Percentiles rank a stretch among this genome's conserved stretches.
Conservation (phyloP, 2,797 vertebrate species). For the Silurus aristotelis region DNA sequence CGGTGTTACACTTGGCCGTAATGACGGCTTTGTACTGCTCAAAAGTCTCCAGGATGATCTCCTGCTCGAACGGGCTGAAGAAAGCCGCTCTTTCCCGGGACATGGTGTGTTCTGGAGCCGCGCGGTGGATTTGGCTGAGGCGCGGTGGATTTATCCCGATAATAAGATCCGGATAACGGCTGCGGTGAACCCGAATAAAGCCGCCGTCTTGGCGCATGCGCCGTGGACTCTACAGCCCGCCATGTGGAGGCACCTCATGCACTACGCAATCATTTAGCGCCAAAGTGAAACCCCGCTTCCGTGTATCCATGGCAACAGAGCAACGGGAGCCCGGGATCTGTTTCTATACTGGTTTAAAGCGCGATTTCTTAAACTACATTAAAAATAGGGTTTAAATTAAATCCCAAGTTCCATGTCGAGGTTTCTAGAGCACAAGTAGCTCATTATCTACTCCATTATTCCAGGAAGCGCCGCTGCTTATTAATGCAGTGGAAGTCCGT, state of each 20-base stretch:
- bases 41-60: constrained; percentile 49
- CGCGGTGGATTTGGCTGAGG: no score
- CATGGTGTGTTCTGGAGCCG: constrained; percentile 18
- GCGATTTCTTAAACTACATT: no score
- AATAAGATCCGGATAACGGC: constrained; percentile 22
- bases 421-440: no score
- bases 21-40: constrained; percentile 50
- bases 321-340: no score
- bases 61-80: constrained; percentile 50
- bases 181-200: background rate
- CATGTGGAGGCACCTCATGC: background rate
- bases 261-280: background rate
- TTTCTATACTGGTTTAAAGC: no score
- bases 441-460: no score
- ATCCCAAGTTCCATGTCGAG: no score
- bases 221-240: background rate
- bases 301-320: constrained; percentile 4
- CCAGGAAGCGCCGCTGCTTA: background rate
- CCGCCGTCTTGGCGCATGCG: background rate
- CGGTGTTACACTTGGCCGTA: constrained; percentile 52
- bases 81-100: constrained; percentile 51
- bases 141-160: no score
- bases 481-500: background rate
- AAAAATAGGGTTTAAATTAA: no score
- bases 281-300: background rate